Conservation (phyloP, 2,888 invertebrate species). For the Synergus itoensis region DNA sequence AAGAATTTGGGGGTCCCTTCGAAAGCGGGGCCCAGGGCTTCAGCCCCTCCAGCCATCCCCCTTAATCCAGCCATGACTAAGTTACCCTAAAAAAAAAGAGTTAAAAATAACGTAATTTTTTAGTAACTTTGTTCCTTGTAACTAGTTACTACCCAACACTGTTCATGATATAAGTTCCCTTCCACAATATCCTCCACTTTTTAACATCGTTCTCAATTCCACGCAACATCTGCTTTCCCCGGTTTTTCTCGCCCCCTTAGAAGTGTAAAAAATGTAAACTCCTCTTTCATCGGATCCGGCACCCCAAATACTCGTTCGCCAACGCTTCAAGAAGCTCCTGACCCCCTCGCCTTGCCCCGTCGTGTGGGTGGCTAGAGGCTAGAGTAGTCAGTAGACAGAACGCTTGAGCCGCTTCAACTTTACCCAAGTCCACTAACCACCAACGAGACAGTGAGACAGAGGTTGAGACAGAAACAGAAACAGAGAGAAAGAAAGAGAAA, state of each 20-base stretch:
- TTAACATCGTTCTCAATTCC: not conserved
- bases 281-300: constrained; percentile 16
- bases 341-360: not conserved
- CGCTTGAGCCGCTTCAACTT: not conserved
- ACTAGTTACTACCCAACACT: too few relatives aligned
- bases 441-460: constrained; percentile 22
- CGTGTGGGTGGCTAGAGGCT: constrained; percentile 45
- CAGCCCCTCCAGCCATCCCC: too few relatives aligned
- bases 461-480: not conserved
- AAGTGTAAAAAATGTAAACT: not conserved
- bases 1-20: too few relatives aligned
- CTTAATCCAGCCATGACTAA: too few relatives aligned
- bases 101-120: too few relatives aligned
- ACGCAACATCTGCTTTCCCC: constrained; percentile 8
- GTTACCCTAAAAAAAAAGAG: too few relatives aligned
- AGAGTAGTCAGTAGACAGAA: constrained; percentile 8
- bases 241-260: not conserved
- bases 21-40: too few relatives aligned
- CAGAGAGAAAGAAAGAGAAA: constrained; percentile 21
- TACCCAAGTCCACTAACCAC: constrained; percentile 14
- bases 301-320: constrained; percentile 56
- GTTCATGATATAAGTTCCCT: not conserved
- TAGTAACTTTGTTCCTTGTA: too few relatives aligned
- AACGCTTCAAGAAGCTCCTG: constrained; percentile 51
- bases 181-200: not conserved